Percentiles rank a stretch among this genome's conserved stretches.
These are phyloP conservation scores for Isotomurus palustris DNA, from an alignment of 2,888 invertebrate species.

Conservation along the genomic window DNA sequence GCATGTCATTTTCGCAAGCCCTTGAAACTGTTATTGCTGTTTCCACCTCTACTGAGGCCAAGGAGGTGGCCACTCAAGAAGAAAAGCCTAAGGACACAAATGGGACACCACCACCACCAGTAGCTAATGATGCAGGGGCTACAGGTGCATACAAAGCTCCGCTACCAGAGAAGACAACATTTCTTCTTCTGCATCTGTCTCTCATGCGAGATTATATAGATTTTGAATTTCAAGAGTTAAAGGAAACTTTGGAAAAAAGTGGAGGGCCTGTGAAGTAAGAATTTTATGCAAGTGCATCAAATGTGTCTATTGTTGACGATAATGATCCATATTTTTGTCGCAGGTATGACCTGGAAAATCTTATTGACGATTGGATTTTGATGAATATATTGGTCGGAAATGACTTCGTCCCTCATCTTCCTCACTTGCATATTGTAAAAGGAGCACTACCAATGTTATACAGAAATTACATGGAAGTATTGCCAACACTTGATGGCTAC, in stretches of 20 bases:
- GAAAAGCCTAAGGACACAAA: not conserved
- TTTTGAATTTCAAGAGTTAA: slow-evolving; percentile 66
- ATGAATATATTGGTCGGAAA: slow-evolving; percentile 98
- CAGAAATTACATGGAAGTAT: slow-evolving; percentile 76
- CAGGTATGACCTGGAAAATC: slow-evolving; percentile 73
- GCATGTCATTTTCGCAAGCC: slow-evolving; percentile 21
- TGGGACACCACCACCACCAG: slow-evolving; percentile 10
- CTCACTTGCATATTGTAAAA: slow-evolving; percentile 86
- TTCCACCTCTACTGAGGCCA: not conserved
- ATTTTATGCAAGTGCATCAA: too few species aligned
- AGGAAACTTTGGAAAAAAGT: slow-evolving; percentile 20
- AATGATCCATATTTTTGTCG: not conserved
- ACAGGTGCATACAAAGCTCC: slow-evolving; percentile 51
- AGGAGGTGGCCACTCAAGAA: not conserved
- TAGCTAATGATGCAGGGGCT: slow-evolving; percentile 27
- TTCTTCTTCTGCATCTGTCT: slow-evolving; percentile 87
- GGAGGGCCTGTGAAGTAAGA: too few species aligned
- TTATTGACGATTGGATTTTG: slow-evolving; percentile 95
- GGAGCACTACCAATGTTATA: slow-evolving; percentile 85
- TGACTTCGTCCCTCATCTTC: slow-evolving; percentile 95
- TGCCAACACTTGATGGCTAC: slow-evolving; percentile 84
- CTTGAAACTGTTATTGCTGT: not conserved
- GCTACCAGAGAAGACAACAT: slow-evolving; percentile 83
- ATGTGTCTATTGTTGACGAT: not conserved
- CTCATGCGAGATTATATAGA: slow-evolving; percentile 87